Percentiles rank a stretch among this genome's conserved stretches.
These are phyloP conservation scores for Fragum whitleyi DNA, from an alignment of 2,888 invertebrate species.

Conservation along the genomic window DNA sequence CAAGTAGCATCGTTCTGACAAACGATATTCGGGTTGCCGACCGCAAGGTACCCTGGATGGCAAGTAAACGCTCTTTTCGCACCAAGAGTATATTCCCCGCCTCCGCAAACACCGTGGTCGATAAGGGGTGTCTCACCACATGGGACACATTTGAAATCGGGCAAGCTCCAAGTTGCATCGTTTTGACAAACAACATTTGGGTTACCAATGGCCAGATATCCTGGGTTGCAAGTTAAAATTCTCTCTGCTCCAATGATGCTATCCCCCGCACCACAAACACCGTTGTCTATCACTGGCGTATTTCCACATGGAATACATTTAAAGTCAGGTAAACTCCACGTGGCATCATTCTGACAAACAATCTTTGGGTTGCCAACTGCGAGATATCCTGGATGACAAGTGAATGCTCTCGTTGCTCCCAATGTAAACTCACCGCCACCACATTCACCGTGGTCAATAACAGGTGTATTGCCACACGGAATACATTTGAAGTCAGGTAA, in stretches of 20 bases:
- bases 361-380: slow-evolving; percentile 42
- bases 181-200: slow-evolving; percentile 39
- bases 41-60: slow-evolving; percentile 36
- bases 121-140: slow-evolving; percentile 41
- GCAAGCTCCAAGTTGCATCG: slow-evolving; percentile 23
- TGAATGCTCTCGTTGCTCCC: slow-evolving; percentile 24
- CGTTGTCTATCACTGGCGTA: slow-evolving; percentile 40
- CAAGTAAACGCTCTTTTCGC: slow-evolving; percentile 32
- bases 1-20: slow-evolving; percentile 48
- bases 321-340: slow-evolving; percentile 37
- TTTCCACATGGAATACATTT: slow-evolving; percentile 49
- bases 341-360: slow-evolving; percentile 29
- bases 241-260: slow-evolving; percentile 42
- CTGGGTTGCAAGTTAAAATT: slow-evolving; percentile 35
- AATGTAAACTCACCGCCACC: slow-evolving; percentile 36
- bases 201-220: slow-evolving; percentile 46
- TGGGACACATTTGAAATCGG: slow-evolving; percentile 39
- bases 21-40: slow-evolving; percentile 44
- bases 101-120: slow-evolving; percentile 33
- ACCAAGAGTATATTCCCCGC: slow-evolving; percentile 34
- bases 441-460: slow-evolving; percentile 28
- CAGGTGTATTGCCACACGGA: slow-evolving; percentile 40
- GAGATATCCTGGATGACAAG: slow-evolving; percentile 43
- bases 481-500: slow-evolving; percentile 37
- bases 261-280: slow-evolving; percentile 38